Evolutionary conservation across 2,113 vertebrate species (phyloP).

Genomic region (Buteo buteo): DNA sequence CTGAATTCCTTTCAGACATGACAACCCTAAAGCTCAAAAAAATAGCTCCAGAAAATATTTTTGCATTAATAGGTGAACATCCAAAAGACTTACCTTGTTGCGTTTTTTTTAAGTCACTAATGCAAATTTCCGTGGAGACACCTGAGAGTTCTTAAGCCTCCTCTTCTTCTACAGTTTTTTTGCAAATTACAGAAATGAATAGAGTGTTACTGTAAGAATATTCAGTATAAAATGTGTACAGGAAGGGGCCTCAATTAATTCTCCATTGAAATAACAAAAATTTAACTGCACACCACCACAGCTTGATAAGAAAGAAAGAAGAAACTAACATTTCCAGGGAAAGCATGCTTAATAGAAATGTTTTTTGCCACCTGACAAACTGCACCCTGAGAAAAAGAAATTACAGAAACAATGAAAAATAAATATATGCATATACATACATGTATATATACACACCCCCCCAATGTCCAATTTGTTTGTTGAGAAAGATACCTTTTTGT

Average conservation of each 20-base stretch:
- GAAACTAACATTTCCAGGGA: not conserved
- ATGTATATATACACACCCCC: fast-evolving
- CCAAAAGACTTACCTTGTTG: not conserved
- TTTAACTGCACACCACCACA: not conserved
- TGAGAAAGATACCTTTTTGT: not conserved
- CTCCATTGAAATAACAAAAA: not conserved
- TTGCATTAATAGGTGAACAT: not conserved
- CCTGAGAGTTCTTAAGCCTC: not conserved
- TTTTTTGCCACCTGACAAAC: not conserved
- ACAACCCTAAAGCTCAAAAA: not conserved
- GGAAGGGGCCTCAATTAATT: not conserved
- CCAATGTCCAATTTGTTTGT: not conserved
- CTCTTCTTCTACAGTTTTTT: not conserved
- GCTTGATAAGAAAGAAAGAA: not conserved
- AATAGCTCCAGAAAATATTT: not conserved
- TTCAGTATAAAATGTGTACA: not conserved
- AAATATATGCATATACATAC: not conserved
- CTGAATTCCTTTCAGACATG: not conserved
- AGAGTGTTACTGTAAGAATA: not conserved
- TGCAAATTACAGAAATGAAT: not conserved
- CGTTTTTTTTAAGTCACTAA: not conserved
- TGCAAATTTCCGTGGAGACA: not conserved
- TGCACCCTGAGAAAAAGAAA: not conserved
- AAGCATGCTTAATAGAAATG: not conserved
- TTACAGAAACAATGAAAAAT: not conserved